Evolutionary conservation across 2,113 vertebrate species (phyloP).

Genomic region (Stegostoma tigrinum): DNA sequence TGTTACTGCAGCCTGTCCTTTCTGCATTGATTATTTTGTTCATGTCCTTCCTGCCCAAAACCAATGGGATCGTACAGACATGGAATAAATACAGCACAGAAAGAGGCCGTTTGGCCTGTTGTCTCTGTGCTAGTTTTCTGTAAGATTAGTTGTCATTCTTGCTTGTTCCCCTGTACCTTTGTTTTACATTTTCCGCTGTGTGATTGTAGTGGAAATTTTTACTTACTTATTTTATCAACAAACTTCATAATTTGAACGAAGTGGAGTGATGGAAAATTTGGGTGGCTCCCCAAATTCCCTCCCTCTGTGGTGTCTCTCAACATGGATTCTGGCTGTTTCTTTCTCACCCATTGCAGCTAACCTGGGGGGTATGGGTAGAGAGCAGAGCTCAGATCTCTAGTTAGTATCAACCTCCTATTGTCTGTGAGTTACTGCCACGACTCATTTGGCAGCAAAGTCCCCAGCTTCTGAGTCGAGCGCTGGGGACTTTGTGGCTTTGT

Average conservation of each 20-base stretch:
- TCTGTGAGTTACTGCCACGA: no score
- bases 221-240: no score
- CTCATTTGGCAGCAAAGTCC: neutral
- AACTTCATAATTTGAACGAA: no score
- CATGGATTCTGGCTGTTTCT: neutral
- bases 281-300: neutral
- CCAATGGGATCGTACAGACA: neutral
- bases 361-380: neutral
- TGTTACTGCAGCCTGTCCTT: neutral
- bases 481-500: neutral
- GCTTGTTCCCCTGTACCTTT: neutral
- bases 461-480: neutral
- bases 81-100: no score
- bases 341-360: neutral
- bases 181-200: no score
- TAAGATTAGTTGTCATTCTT: neutral
- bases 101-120: neutral
- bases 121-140: neutral
- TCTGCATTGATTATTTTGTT: neutral
- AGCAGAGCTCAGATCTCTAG: neutral
- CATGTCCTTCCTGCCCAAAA: neutral
- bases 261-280: neutral
- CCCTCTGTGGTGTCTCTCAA: no score
- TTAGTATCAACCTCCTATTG: no score
- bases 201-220: no score